Conservation (phyloP, 2,797 vertebrate genomes). For the Bradypus variegatus region DNA sequence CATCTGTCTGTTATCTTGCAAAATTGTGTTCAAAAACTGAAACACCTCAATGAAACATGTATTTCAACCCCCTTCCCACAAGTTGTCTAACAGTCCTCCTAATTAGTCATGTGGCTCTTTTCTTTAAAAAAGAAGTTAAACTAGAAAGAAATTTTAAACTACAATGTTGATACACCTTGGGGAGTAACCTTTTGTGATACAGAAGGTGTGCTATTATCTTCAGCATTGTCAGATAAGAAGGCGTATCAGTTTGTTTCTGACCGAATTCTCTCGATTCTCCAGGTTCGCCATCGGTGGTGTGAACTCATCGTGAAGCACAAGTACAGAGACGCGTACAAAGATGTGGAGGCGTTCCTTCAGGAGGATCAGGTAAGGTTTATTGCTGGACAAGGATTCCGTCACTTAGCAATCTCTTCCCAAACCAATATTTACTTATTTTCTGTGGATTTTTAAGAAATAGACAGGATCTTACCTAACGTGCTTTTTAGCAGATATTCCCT, state of each 20-base stretch:
- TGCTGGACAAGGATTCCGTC: not conserved
- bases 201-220: not conserved
- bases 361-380: conserved; percentile 83
- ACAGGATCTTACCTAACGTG: not conserved
- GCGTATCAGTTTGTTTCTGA: not conserved
- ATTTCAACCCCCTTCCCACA: not conserved
- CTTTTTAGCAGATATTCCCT: not conserved
- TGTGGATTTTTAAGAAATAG: not conserved
- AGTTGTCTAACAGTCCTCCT: not conserved
- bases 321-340: conserved; percentile 77
- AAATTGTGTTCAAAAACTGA: not conserved
- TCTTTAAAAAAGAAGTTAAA: not conserved
- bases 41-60: not conserved
- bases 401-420: not conserved
- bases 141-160: not conserved
- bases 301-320: conserved; percentile 90
- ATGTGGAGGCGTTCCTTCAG: conserved; percentile 85
- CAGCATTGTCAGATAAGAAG: not conserved
- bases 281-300: conserved; percentile 97
- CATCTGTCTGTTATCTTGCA: not conserved
- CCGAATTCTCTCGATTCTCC: not conserved
- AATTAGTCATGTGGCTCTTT: not conserved
- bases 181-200: not conserved
- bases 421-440: not conserved
- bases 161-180: not conserved